Evolutionary conservation across 2,113 vertebrate species (phyloP).

Genomic region (Colossoma macropomum): DNA sequence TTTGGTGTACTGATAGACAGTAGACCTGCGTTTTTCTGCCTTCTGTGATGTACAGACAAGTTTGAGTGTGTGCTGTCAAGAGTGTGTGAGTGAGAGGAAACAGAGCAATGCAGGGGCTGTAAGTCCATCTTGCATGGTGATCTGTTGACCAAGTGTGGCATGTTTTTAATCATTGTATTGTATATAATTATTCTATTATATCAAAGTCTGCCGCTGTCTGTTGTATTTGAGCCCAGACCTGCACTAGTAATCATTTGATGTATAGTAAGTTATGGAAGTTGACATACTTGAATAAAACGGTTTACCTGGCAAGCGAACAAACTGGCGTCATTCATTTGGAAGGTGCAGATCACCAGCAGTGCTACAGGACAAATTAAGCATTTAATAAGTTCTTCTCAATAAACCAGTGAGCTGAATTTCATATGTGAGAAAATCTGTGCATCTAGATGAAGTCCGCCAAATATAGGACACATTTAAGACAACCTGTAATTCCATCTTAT

Average conservation of each 20-base stretch:
- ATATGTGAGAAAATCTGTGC: no score
- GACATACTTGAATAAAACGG: conserved; percentile 80
- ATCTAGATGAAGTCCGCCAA: no score
- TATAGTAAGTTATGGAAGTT: conserved; percentile 43
- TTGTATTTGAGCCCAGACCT: conserved; percentile 66
- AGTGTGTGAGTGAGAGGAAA: conserved; percentile 46
- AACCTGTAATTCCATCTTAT: background rate
- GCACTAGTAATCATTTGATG: conserved; percentile 74
- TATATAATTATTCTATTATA: conserved; percentile 29
- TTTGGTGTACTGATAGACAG: conserved; percentile 28
- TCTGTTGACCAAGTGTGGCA: conserved; percentile 60
- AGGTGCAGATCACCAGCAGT: background rate
- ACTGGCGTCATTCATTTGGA: background rate
- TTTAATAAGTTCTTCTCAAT: background rate
- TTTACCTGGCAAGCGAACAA: conserved; percentile 57
- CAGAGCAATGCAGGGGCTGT: conserved; percentile 26
- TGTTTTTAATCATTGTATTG: conserved; percentile 59
- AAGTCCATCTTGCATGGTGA: conserved; percentile 43
- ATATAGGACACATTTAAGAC: background rate
- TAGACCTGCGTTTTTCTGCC: conserved; percentile 58
- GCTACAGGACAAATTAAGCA: background rate
- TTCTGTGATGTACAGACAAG: conserved; percentile 58
- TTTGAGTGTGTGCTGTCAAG: conserved; percentile 57
- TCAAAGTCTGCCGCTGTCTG: conserved; percentile 21
- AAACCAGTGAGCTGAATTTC: no score